Conservation (phyloP, 2,888 invertebrate genomes). For the Rhagium mordax region DNA sequence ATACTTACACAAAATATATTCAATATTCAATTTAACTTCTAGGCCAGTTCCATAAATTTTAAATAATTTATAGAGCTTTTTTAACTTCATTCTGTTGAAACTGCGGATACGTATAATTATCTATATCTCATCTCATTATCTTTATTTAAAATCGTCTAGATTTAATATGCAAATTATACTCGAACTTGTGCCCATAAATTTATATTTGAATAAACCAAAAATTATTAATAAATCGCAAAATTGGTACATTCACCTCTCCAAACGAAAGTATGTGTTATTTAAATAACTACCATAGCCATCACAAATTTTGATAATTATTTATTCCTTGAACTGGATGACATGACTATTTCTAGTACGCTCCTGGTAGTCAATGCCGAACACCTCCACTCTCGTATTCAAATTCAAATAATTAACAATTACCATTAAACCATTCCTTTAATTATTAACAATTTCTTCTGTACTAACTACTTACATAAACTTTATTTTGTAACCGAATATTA, state of each 20-base stretch:
- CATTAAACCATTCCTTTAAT: background rate
- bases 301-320: no score
- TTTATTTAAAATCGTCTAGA: no score
- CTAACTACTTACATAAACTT: background rate
- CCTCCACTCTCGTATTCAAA: background rate
- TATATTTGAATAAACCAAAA: background rate
- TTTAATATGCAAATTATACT: no score
- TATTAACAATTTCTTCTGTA: background rate
- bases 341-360: background rate
- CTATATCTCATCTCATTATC: no score
- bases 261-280: conserved; percentile 13
- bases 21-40: no score
- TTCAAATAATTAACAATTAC: background rate
- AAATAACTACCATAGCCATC: conserved; percentile 15
- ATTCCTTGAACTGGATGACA: no score
- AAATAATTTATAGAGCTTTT: no score
- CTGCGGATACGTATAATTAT: no score
- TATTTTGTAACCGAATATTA: background rate
- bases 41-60: no score
- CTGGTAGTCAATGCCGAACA: background rate
- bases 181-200: no score
- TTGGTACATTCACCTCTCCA: conserved; percentile 14
- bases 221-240: conserved; percentile 5
- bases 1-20: no score
- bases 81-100: no score